Evolutionary conservation across 2,888 invertebrate genomes (phyloP).

Genomic region (Hirtodrosophila histrioides): DNA sequence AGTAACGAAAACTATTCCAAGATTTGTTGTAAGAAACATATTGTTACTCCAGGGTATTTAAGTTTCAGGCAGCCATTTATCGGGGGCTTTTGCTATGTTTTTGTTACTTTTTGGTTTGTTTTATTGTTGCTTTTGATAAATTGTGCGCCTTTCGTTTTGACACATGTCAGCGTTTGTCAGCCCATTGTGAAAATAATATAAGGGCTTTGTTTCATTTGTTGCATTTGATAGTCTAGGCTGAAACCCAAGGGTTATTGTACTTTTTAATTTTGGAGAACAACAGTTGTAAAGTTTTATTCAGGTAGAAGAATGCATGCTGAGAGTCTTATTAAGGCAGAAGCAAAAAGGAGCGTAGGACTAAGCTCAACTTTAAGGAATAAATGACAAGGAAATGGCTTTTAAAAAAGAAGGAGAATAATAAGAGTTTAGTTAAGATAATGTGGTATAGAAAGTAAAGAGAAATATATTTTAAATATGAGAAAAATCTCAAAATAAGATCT

Average conservation of each 20-base stretch:
- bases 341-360: no score
- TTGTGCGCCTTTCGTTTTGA: conserved; percentile 75
- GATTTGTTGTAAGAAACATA: no score
- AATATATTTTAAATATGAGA: no score
- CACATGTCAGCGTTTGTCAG: conserved; percentile 77
- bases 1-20: no score
- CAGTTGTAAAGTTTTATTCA: conserved; percentile 3
- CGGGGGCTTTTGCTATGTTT: conserved; percentile 14
- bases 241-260: conserved; percentile 51
- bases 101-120: conserved; percentile 46
- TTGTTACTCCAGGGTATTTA: conserved; percentile 28
- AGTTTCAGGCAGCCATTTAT: not conserved
- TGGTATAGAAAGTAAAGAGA: no score
- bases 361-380: no score
- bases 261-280: conserved; percentile 19
- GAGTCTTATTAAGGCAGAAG: no score
- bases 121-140: conserved; percentile 75
- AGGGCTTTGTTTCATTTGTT: conserved; percentile 34
- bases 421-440: no score
- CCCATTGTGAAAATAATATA: conserved; percentile 48
- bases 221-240: conserved; percentile 45
- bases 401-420: no score
- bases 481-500: no score
- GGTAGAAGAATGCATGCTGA: not conserved
- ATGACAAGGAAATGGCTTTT: no score